Evolutionary conservation across 2,113 vertebrate species (phyloP).

Genomic region (Phaethon lepturus): DNA sequence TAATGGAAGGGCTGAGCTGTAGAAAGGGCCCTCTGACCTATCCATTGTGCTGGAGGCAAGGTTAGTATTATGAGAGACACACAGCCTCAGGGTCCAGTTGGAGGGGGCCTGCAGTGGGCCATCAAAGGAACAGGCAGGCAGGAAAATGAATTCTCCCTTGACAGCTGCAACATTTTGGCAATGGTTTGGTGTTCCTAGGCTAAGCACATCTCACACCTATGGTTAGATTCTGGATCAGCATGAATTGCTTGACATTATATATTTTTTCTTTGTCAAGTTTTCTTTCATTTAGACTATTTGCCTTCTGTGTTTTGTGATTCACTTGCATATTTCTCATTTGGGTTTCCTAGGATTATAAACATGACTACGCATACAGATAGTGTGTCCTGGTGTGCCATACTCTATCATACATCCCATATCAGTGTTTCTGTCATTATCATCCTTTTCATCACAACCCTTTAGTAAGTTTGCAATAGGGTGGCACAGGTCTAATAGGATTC

Average conservation of each 20-base stretch:
- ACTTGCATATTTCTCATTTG: not conserved
- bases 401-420: not conserved
- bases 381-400: not conserved
- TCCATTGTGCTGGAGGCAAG: not conserved
- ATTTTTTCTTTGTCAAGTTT: not conserved
- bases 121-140: not conserved
- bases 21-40: not conserved
- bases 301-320: not conserved
- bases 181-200: not conserved
- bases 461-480: not conserved
- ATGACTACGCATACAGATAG: fast-evolving
- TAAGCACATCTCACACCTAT: not conserved
- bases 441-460: not conserved
- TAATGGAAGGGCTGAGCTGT: not conserved
- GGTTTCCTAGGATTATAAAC: not conserved
- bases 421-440: not conserved
- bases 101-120: not conserved
- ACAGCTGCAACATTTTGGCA: not conserved
- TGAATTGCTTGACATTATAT: not conserved
- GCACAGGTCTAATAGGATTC: not conserved
- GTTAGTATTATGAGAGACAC: not conserved
- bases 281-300: not conserved
- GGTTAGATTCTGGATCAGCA: not conserved
- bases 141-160: not conserved
- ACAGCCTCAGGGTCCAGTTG: fast-evolving